These are phyloP conservation scores for Nyctibius grandis DNA, from an alignment of 2,797 vertebrate species.

Conservation along the genomic window DNA sequence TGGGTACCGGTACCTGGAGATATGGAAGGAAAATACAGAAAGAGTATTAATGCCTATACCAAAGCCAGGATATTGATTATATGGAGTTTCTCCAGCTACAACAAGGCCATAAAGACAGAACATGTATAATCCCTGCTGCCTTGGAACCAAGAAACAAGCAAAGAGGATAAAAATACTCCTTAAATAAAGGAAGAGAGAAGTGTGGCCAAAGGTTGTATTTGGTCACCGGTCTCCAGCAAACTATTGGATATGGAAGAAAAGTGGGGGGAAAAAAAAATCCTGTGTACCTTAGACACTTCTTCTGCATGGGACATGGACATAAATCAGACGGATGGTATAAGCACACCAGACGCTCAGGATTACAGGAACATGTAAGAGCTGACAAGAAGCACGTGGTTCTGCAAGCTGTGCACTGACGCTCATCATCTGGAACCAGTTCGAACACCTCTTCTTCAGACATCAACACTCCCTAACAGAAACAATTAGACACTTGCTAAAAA, in stretches of 20 bases:
- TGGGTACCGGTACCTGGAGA: constrained; percentile 89
- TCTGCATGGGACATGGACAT: constrained; percentile 87
- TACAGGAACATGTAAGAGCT: constrained; percentile 92
- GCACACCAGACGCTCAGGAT: constrained; percentile 90
- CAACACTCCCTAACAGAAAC: constrained; percentile 82
- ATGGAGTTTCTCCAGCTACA: not conserved
- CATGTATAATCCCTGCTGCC: fast-evolving
- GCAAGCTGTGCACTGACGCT: constrained; percentile 93
- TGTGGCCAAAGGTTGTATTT: not conserved
- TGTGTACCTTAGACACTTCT: constrained; percentile 91
- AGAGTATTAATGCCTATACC: not conserved
- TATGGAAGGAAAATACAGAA: not conserved
- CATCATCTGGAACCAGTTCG: constrained; percentile 95
- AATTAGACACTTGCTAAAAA: not conserved
- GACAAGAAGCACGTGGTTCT: constrained; percentile 98
- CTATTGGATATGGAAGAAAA: not conserved
- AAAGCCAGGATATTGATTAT: not conserved
- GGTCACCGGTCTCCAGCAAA: not conserved
- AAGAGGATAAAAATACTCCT: not conserved
- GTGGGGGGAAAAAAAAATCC: not conserved
- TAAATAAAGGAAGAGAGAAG: not conserved
- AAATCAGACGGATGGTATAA: constrained; percentile 87
- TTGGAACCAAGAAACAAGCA: not conserved
- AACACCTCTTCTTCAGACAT: constrained; percentile 96
- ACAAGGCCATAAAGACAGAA: not conserved